Conservation (phyloP, 2,888 invertebrate species). For the Salpingus planirostris region DNA sequence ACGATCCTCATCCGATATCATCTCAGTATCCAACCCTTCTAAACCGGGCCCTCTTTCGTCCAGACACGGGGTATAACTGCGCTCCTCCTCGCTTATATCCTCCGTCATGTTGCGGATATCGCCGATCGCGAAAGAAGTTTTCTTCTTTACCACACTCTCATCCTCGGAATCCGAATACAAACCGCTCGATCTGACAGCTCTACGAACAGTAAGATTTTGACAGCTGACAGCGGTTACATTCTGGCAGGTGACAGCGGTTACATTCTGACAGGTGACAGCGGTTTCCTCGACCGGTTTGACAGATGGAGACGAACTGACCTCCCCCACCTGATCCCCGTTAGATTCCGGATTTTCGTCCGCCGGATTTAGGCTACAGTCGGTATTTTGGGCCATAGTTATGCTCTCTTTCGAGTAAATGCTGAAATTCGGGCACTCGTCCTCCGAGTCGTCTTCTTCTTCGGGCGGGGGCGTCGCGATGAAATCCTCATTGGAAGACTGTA, state of each 20-base stretch:
- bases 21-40: slow-evolving; percentile 59
- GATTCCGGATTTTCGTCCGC: slow-evolving; percentile 6
- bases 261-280: too few relatives aligned
- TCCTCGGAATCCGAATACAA: slow-evolving; percentile 40
- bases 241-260: too few relatives aligned
- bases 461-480: slow-evolving; percentile 23
- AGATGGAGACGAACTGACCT: slow-evolving; percentile 19
- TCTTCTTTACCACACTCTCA: slow-evolving; percentile 32
- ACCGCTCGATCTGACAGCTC: slow-evolving; percentile 5
- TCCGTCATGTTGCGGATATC: slow-evolving; percentile 49
- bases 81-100: slow-evolving; percentile 57
- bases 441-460: slow-evolving; percentile 47
- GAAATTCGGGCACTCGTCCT: slow-evolving; percentile 75
- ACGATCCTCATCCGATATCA: slow-evolving; percentile 66
- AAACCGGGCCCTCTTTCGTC: slow-evolving; percentile 48
- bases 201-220: not conserved
- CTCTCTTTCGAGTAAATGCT: slow-evolving; percentile 77
- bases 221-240: too few relatives aligned
- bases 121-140: slow-evolving; percentile 22
- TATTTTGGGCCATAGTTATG: slow-evolving; percentile 59
- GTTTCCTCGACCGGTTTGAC: slow-evolving; percentile 2
- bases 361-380: slow-evolving; percentile 29
- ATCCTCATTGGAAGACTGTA: slow-evolving; percentile 26
- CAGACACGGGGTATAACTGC: slow-evolving; percentile 64
- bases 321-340: slow-evolving; percentile 16